Percentiles rank a stretch among this genome's conserved stretches.
phyloP scores from a whole-genome alignment of 1,140 invertebrate genomes.

The Varroa destructor region DNA sequence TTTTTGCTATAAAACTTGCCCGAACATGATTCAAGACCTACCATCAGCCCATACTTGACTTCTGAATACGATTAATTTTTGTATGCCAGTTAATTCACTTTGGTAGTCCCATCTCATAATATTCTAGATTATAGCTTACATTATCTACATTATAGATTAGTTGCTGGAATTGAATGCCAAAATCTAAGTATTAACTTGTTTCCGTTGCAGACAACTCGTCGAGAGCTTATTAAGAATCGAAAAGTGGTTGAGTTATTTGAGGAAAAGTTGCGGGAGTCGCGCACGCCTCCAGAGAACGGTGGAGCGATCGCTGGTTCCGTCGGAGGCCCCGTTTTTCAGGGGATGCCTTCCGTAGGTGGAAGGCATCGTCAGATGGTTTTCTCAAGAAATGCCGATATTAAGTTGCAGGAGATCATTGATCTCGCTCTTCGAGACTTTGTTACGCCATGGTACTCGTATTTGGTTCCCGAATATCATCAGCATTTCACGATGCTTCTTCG shows the following conservation, averaged over 20 bases:
- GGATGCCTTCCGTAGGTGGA: not conserved
- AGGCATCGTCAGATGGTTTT: slow-evolving; percentile 34
- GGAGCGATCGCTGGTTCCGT: no score
- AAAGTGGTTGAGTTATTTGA: slow-evolving; percentile 21
- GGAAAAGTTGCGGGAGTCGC: slow-evolving; percentile 3
- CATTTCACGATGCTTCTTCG: slow-evolving; percentile 47
- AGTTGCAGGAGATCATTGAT: slow-evolving; percentile 66
- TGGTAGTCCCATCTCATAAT: no score
- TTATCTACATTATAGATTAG: not conserved
- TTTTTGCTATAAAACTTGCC: no score
- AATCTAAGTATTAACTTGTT: not conserved
- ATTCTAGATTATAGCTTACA: not conserved
- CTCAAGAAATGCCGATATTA: slow-evolving; percentile 59
- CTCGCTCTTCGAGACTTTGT: slow-evolving; percentile 64
- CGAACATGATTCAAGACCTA: no score
- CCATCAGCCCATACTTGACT: no score
- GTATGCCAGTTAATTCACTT: no score
- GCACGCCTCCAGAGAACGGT: not conserved
- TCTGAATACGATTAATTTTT: no score
- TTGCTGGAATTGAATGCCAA: not conserved
- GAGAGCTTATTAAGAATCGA: slow-evolving; percentile 1
- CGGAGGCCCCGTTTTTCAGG: no score
- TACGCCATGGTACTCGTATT: slow-evolving; percentile 54
- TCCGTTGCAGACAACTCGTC: not conserved
- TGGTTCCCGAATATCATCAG: slow-evolving; percentile 47